phyloP scores from a whole-genome alignment of 2,888 invertebrate species.

The Epirrhoe tristata region DNA sequence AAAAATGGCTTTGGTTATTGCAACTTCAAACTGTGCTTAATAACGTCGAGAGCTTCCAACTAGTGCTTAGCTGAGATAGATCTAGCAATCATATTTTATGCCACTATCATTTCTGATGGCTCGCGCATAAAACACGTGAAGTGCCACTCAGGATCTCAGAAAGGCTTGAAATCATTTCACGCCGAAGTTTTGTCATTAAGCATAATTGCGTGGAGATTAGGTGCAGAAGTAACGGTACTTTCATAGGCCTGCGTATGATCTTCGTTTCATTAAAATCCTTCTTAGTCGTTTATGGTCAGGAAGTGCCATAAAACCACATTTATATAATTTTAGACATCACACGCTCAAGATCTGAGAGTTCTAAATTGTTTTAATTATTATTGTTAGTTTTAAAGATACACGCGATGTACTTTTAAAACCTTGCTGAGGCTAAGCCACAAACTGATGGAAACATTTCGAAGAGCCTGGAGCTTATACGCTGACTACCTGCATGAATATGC shows the following conservation, averaged over 20 bases:
- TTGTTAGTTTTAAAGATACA: slow-evolving; percentile 21
- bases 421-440: not conserved
- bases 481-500: slow-evolving; percentile 8
- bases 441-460: not conserved
- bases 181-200: slow-evolving; percentile 34
- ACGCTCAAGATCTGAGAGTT: slow-evolving; percentile 58
- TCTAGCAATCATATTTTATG: slow-evolving; percentile 34
- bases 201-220: slow-evolving; percentile 28
- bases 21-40: slow-evolving; percentile 16
- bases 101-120: slow-evolving; percentile 28
- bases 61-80: slow-evolving; percentile 29
- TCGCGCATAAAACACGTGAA: slow-evolving; percentile 31
- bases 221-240: slow-evolving; percentile 38
- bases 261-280: slow-evolving; percentile 55
- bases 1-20: slow-evolving; percentile 4
- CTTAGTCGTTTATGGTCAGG: slow-evolving; percentile 63
- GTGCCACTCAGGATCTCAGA: slow-evolving; percentile 28
- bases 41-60: slow-evolving; percentile 17
- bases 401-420: not conserved
- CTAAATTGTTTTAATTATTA: slow-evolving; percentile 37
- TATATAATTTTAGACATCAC: slow-evolving; percentile 62
- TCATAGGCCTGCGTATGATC: slow-evolving; percentile 51
- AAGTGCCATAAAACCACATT: slow-evolving; percentile 66
- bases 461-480: not conserved
- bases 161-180: slow-evolving; percentile 32